Percentiles rank a stretch among this genome's conserved stretches.
Conservation (phyloP, 2,888 invertebrate genomes). For the Bombylius discolor region DNA sequence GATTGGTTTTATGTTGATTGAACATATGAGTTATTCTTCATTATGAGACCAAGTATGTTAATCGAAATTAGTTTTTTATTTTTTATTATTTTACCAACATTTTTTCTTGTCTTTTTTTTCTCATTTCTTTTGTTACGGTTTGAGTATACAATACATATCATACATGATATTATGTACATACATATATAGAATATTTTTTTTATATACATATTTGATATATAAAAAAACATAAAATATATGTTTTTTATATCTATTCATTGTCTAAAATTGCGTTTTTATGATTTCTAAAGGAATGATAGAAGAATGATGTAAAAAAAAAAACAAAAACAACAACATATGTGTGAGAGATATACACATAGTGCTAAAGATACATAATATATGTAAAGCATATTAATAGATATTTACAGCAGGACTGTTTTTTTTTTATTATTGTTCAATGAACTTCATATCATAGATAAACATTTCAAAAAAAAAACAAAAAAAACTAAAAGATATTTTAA, state of each 20-base stretch:
- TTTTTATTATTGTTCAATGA: not conserved
- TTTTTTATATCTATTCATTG: not conserved
- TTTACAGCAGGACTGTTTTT: no score
- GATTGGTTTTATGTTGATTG: constrained; percentile 9
- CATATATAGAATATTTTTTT: no score
- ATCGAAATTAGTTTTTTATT: constrained; percentile 11
- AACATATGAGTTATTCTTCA: constrained; percentile 9
- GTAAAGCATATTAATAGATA: no score
- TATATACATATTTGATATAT: no score
- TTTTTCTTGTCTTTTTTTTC: not conserved
- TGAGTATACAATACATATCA: not conserved
- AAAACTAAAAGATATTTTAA: no score
- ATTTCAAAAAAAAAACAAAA: not conserved
- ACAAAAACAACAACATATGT: not conserved
- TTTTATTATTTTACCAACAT: not conserved
- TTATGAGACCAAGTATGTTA: constrained; percentile 12
- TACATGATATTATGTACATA: no score
- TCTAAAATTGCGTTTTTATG: not conserved
- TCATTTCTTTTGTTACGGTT: not conserved
- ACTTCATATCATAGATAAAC: not conserved
- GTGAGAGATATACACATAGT: not conserved
- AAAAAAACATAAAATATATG: no score
- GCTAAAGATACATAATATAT: not conserved
- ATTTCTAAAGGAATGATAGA: not conserved
- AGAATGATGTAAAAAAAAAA: no score